These are phyloP conservation scores for Acrocyrtus sp. DNA, from an alignment of 2,888 invertebrate genomes.

Conservation along the genomic window DNA sequence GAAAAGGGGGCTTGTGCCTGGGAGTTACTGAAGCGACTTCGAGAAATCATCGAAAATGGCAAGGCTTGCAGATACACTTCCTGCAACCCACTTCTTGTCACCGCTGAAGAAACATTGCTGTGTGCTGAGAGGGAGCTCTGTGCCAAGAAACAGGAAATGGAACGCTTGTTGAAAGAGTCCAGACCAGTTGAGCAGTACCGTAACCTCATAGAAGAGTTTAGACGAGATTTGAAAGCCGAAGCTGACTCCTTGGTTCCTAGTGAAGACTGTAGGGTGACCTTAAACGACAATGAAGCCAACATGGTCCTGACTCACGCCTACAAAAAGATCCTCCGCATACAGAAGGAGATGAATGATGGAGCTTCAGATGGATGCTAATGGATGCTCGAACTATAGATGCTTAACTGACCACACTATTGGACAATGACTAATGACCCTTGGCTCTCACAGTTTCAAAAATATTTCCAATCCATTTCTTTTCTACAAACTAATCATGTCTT, in stretches of 20 bases:
- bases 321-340: constrained; percentile 62
- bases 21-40: constrained; percentile 60
- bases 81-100: constrained; percentile 60
- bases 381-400: constrained; percentile 5
- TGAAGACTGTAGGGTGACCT: constrained; percentile 50
- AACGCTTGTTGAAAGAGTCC: constrained; percentile 57
- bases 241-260: constrained; percentile 57
- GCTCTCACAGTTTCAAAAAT: background rate
- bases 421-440: background rate
- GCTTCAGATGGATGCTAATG: constrained; percentile 5
- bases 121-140: constrained; percentile 62
- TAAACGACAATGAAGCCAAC: constrained; percentile 58
- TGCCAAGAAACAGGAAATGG: constrained; percentile 58
- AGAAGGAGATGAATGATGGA: constrained; percentile 60
- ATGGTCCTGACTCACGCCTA: constrained; percentile 63
- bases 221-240: constrained; percentile 61
- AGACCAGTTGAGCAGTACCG: constrained; percentile 60
- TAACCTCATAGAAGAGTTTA: constrained; percentile 59
- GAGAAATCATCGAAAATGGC: constrained; percentile 61
- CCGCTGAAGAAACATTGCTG: constrained; percentile 59
- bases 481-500: background rate
- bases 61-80: constrained; percentile 60
- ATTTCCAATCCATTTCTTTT: background rate
- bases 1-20: constrained; percentile 61
- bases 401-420: background rate